A percentile compares a stretch with the other conserved stretches of the same genome.
phyloP scores from a whole-genome alignment of 1,140 invertebrate species.

The Drosophila teissieri region DNA sequence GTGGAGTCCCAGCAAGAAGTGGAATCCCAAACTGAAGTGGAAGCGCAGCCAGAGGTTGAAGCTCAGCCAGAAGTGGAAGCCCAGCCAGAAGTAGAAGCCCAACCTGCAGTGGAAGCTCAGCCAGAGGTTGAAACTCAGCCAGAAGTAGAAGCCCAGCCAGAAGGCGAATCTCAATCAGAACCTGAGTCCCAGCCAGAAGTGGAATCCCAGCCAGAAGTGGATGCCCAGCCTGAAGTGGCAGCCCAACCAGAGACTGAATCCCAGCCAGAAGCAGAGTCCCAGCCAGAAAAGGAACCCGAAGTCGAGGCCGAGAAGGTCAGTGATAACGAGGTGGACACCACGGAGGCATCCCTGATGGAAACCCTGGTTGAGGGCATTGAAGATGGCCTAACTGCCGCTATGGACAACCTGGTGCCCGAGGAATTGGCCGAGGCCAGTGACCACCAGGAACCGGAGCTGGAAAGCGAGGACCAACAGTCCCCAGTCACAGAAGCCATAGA shows the following conservation, averaged over 20 bases:
- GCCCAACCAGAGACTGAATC: neutral
- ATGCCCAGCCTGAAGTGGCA: neutral
- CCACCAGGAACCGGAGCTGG: conserved; percentile 8
- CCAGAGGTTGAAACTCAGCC: neutral
- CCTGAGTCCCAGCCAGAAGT: neutral
- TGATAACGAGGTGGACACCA: conserved; percentile 59
- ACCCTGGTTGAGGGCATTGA: conserved; percentile 55
- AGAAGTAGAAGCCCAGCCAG: conserved; percentile 1
- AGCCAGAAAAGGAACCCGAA: conserved; percentile 9
- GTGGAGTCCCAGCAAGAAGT: neutral
- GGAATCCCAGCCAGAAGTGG: conserved; percentile 6
- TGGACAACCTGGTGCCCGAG: conserved; percentile 56
- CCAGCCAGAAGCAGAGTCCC: neutral
- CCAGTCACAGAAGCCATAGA: conserved; percentile 14
- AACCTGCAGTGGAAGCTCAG: neutral
- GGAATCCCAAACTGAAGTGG: conserved; percentile 1
- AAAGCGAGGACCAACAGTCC: conserved; percentile 1
- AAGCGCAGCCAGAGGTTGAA: conserved; percentile 1
- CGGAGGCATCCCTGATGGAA: conserved; percentile 56
- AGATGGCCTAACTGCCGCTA: conserved; percentile 60
- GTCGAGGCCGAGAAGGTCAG: conserved; percentile 2
- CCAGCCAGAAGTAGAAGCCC: neutral
- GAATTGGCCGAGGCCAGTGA: conserved; percentile 36
- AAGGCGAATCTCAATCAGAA: neutral
- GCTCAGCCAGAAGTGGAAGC: conserved; percentile 4